Percentiles rank a stretch among this genome's conserved stretches.
Conservation (phyloP, 1,140 invertebrate species). For the Drosophila jambulina region DNA sequence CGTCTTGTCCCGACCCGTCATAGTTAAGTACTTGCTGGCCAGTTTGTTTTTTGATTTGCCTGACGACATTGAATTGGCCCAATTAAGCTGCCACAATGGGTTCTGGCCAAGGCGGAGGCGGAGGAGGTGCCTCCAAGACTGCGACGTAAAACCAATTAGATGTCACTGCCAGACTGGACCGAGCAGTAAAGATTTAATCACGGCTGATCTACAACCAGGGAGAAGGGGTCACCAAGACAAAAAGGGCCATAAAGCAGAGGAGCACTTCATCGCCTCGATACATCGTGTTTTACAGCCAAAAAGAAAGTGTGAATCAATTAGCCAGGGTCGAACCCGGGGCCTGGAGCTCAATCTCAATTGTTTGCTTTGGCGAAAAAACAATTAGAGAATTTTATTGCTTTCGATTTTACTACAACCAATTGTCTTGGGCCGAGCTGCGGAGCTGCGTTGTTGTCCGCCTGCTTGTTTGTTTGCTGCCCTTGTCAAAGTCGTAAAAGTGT, state of each 20-base stretch:
- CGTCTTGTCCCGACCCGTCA: conserved; percentile 11
- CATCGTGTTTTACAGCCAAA: conserved; percentile 80
- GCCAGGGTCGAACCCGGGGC: conserved; percentile 24
- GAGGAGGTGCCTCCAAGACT: not conserved
- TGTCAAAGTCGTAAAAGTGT: conserved; percentile 77
- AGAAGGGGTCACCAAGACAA: not conserved
- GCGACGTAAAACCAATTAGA: conserved; percentile 47
- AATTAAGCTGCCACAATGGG: conserved; percentile 59
- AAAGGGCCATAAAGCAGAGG: conserved; percentile 22
- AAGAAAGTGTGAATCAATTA: conserved; percentile 84
- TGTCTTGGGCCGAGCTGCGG: conserved; percentile 8
- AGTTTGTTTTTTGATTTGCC: conserved; percentile 58
- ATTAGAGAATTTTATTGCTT: conserved; percentile 76
- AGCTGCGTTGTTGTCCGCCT: conserved; percentile 13
- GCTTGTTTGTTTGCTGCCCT: conserved; percentile 52
- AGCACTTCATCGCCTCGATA: conserved; percentile 43
- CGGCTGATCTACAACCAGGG: conserved; percentile 45
- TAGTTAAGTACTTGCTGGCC: conserved; percentile 31
- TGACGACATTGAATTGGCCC: conserved; percentile 41
- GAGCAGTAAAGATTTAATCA: conserved; percentile 76
- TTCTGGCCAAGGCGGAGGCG: not conserved
- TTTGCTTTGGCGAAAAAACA: conserved; percentile 77
- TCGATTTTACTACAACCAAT: conserved; percentile 67
- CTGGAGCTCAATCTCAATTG: conserved; percentile 66
- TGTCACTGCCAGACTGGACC: conserved; percentile 43